Conservation (phyloP, 2,797 vertebrate species). For the Myotis planiceps region DNA sequence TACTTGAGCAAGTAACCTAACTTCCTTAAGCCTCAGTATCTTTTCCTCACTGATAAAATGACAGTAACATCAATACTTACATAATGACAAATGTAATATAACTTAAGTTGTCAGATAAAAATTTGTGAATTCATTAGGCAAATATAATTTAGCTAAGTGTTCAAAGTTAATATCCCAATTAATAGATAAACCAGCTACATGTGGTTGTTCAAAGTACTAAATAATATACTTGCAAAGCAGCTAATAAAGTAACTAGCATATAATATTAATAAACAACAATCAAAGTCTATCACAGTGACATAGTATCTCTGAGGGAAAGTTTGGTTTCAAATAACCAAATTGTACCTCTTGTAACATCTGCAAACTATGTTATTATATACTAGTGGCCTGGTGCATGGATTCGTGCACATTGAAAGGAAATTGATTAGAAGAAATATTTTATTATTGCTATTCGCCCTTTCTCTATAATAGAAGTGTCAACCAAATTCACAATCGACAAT, state of each 20-base stretch:
- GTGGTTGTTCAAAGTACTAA: neutral
- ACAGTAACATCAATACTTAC: neutral
- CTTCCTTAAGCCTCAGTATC: too few relatives aligned
- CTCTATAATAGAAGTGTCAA: too few relatives aligned
- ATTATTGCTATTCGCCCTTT: too few relatives aligned
- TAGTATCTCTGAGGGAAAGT: neutral
- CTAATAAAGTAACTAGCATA: neutral
- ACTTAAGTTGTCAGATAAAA: neutral
- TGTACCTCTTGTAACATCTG: neutral
- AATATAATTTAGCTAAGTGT: neutral
- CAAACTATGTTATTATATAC: neutral
- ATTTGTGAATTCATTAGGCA: neutral
- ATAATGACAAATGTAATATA: neutral
- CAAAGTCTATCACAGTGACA: neutral
- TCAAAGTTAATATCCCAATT: neutral
- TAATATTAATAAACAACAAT: neutral
- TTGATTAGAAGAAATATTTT: too few relatives aligned
- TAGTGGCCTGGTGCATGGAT: too few relatives aligned
- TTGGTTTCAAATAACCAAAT: conserved; percentile 13
- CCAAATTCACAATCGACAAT: too few relatives aligned
- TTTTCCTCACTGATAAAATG: neutral
- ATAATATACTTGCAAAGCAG: neutral
- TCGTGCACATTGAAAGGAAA: too few relatives aligned
- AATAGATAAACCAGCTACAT: neutral
- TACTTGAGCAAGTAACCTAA: too few relatives aligned